Percentiles rank a stretch among this genome's conserved stretches.
Conservation (phyloP, 2,113 vertebrate species). For the Heterotilapia buettikoferi region DNA sequence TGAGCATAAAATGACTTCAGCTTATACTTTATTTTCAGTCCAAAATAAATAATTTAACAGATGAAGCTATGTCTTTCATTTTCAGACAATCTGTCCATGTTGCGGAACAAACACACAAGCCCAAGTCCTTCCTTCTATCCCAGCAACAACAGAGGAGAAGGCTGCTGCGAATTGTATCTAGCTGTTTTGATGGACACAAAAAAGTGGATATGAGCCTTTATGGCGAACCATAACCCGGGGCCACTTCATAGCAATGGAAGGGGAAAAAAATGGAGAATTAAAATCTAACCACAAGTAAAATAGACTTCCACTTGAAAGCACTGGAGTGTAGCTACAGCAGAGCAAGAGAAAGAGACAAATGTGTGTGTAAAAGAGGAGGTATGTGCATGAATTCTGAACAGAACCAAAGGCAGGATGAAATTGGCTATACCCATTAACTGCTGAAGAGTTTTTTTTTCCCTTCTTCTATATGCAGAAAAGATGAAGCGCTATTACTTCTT, state of each 20-base stretch:
- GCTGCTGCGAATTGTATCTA: conserved; percentile 25
- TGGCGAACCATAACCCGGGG: conserved; percentile 46
- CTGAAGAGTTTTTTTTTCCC: conserved; percentile 13
- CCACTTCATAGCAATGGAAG: conserved; percentile 42
- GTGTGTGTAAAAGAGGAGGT: conserved; percentile 25
- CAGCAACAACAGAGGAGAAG: neutral
- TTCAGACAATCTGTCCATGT: conserved; percentile 55
- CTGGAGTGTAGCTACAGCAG: conserved; percentile 38
- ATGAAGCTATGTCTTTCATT: conserved; percentile 48
- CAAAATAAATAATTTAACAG: conserved; percentile 67
- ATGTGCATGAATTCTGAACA: conserved; percentile 52
- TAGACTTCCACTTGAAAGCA: conserved; percentile 63
- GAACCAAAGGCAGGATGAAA: conserved; percentile 48
- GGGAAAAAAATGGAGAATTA: conserved; percentile 54
- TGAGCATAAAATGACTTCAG: conserved; percentile 55
- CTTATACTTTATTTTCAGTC: conserved; percentile 54
- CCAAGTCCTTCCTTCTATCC: neutral
- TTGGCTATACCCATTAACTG: conserved; percentile 48
- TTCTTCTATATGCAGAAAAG: conserved; percentile 42
- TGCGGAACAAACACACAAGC: conserved; percentile 23
- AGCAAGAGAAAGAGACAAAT: conserved; percentile 40
- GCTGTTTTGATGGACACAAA: conserved; percentile 48
- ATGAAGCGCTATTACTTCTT: conserved; percentile 25
- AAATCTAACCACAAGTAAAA: conserved; percentile 66
- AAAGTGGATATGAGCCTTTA: conserved; percentile 52